Percentiles rank a stretch among this genome's conserved stretches.
phyloP scores from a whole-genome alignment of 2,888 invertebrate genomes.

The Campoplex nolae region DNA sequence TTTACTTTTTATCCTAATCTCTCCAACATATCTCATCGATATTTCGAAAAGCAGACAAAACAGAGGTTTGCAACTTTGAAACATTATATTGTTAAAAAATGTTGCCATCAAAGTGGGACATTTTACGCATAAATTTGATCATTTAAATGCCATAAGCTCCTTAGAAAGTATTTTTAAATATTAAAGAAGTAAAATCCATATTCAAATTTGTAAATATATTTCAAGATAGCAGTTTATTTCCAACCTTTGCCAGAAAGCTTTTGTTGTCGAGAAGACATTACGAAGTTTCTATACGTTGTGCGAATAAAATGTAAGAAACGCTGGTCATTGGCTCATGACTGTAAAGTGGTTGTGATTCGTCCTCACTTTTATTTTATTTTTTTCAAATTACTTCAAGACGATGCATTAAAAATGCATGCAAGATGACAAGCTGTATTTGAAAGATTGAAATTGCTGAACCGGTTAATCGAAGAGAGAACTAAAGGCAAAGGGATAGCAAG shows the following conservation, averaged over 20 bases:
- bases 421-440: not conserved
- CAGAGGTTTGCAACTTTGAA: not conserved
- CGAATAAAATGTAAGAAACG: not conserved
- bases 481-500: not conserved
- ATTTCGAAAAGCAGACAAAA: not conserved
- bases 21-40: not conserved
- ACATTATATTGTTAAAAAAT: no score
- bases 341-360: not conserved
- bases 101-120: no score
- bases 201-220: no score
- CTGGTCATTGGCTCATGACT: not conserved
- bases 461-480: not conserved
- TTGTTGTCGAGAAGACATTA: not conserved
- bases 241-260: not conserved
- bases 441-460: slow-evolving; percentile 20
- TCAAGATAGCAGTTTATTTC: no score
- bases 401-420: not conserved
- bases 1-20: not conserved
- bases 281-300: not conserved
- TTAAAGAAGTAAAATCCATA: no score
- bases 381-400: not conserved
- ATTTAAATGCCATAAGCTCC: no score
- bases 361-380: not conserved
- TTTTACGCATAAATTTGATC: no score
- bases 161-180: no score